Evolutionary conservation across 2,797 vertebrate genomes (phyloP).

Genomic region (Sebastes taczanowskii): DNA sequence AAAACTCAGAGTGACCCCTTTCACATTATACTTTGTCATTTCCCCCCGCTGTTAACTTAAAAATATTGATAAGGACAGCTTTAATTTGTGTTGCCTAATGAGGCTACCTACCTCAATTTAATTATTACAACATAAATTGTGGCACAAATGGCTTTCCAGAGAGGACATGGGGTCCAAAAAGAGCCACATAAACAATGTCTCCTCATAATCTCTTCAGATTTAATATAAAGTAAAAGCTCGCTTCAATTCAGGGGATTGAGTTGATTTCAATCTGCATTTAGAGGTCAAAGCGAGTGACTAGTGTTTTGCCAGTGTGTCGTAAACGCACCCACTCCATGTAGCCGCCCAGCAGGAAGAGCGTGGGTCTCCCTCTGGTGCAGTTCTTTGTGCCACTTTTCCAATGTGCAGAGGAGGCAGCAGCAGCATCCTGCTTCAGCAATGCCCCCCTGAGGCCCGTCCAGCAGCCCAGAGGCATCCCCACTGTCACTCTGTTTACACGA

Average conservation of each 20-base stretch:
- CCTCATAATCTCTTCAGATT: background rate
- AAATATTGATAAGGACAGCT: background rate
- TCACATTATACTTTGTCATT: background rate
- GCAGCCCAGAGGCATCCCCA: slow-evolving; percentile 64
- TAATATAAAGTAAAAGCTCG: background rate
- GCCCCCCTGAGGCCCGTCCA: slow-evolving; percentile 50
- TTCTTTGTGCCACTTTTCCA: slow-evolving; percentile 63
- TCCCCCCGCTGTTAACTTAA: background rate
- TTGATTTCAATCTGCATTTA: background rate
- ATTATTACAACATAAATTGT: background rate
- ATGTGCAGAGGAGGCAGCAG: slow-evolving; percentile 56
- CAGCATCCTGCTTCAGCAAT: slow-evolving; percentile 71
- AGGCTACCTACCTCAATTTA: background rate
- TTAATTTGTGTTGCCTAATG: background rate
- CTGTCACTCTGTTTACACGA: slow-evolving; percentile 80
- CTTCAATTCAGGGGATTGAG: background rate
- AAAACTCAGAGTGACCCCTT: background rate
- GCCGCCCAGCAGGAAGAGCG: slow-evolving; percentile 41
- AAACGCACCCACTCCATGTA: background rate
- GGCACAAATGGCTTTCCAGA: background rate
- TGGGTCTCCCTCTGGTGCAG: slow-evolving; percentile 13
- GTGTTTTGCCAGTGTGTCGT: background rate
- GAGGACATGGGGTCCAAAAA: background rate
- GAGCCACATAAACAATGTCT: background rate
- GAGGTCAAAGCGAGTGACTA: background rate